A percentile compares a stretch with the other conserved stretches of the same genome.
These are phyloP conservation scores for Dryomyza anilis DNA, from an alignment of 2,888 invertebrate genomes.

Conservation along the genomic window DNA sequence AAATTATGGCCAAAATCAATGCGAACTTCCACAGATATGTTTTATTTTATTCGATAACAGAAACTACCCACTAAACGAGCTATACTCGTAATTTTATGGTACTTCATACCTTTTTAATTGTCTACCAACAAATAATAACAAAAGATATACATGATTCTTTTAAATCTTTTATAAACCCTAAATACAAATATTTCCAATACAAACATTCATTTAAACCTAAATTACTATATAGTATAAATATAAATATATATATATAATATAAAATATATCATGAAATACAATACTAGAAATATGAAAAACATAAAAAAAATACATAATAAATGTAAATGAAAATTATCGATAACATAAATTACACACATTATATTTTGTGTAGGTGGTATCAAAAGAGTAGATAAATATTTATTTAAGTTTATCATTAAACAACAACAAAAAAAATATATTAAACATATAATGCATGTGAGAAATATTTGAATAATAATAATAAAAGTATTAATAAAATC, in stretches of 20 bases:
- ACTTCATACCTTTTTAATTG: too few species aligned
- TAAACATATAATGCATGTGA: constrained; percentile 14
- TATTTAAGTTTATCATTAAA: constrained; percentile 17
- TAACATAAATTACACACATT: not conserved
- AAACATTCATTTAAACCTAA: too few species aligned
- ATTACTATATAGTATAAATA: too few species aligned
- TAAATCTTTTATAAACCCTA: too few species aligned
- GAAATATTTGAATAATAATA: constrained; percentile 16
- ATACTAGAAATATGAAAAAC: not conserved
- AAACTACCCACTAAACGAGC: too few species aligned
- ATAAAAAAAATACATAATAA: constrained; percentile 1
- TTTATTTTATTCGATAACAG: too few species aligned
- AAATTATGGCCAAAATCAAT: constrained; percentile 18
- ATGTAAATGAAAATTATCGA: constrained; percentile 16
- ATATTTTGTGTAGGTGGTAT: constrained; percentile 9
- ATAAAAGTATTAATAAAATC: constrained; percentile 16
- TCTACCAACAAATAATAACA: too few species aligned
- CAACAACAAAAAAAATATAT: not conserved
- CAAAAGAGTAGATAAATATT: constrained; percentile 10
- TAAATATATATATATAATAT: constrained; percentile 1
- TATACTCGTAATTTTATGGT: too few species aligned
- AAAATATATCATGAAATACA: not conserved
- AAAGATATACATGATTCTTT: too few species aligned
- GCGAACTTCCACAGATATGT: constrained; percentile 12
- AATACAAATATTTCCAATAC: too few species aligned